Base-by-base conservation (phyloP, 2,113 vertebrate genomes). In the Dasyurus viverrinus region DNA sequence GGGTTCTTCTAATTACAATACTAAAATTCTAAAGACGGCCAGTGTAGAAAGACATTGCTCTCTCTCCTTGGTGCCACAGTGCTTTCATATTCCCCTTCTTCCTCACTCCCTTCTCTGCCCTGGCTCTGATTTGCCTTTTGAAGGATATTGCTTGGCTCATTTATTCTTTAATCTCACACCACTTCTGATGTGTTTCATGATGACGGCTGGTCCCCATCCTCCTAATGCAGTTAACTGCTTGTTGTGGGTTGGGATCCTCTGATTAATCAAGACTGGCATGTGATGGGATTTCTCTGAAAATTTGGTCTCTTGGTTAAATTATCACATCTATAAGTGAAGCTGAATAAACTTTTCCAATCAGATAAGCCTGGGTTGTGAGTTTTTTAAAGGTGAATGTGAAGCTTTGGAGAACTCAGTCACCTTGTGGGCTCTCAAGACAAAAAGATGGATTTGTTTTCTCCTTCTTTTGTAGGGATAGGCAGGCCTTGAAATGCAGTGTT, bases 1-100 rank as follows among this genome's bases (percentile, higher is more conserved):
- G 12, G 95, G 50, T 94, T 68, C 96, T 54, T 30, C 91, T 96
- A 91, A 95, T 92, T 60, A 97, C 93, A 95, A 60, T 90, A 42
- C 2, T 30, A 92, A 95, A 54, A 55, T 53, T 42, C 90, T 89
- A 50, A 50, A 50, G 48, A 84, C 14, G 5, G 4, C 47, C 25
- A 14, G 1, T 47, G 10, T 47, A 52, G 89, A 90, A 48, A 47
- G 26, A 48, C 3, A 50, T 90, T 16, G 11, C 55, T 22, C 42
- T 89, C 46, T 90, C 46, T 90, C 47, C 89, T 48, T 26, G 24
- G 47, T 27, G 47, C 9, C 48, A 90, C 19, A 90, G 1, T 27
- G 12, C 68, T 48, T 90, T 50, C 8, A 90, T 90, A 19, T 47
- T 46, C 76, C 54, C 54, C 42, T 27, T 52, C 89, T 94, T 90